phyloP scores from a whole-genome alignment of 2,888 invertebrate species.

The Hydriomena furcata region DNA sequence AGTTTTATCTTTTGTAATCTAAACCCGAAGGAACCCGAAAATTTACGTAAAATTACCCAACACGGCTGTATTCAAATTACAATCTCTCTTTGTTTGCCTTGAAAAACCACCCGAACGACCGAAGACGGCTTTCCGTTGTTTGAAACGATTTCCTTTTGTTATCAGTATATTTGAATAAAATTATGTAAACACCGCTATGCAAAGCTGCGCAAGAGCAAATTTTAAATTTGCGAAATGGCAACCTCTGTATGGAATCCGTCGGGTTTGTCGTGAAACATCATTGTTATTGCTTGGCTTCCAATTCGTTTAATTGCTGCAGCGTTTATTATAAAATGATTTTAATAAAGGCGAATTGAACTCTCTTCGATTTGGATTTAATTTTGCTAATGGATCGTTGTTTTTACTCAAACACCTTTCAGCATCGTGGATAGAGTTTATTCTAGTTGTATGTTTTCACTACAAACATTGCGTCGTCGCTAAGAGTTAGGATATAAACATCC shows the following conservation, averaged over 20 bases:
- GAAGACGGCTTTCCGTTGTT: slow-evolving; percentile 20
- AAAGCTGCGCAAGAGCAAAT: slow-evolving; percentile 42
- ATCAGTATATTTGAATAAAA: slow-evolving; percentile 42
- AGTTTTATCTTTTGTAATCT: slow-evolving; percentile 25
- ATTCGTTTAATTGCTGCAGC: slow-evolving; percentile 26
- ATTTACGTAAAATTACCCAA: slow-evolving; percentile 14
- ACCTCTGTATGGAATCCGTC: slow-evolving; percentile 25
- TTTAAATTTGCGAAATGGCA: slow-evolving; percentile 39
- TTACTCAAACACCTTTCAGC: slow-evolving; percentile 46
- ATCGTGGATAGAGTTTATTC: slow-evolving; percentile 52
- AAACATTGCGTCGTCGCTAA: slow-evolving; percentile 56
- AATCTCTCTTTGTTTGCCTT: slow-evolving; percentile 23
- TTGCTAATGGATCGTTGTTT: slow-evolving; percentile 54
- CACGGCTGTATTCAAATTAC: slow-evolving; percentile 20
- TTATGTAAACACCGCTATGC: slow-evolving; percentile 41
- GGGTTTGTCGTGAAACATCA: slow-evolving; percentile 31
- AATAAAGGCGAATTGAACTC: slow-evolving; percentile 27
- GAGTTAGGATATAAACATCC: slow-evolving; percentile 67
- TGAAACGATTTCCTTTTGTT: slow-evolving; percentile 23
- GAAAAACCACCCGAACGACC: slow-evolving; percentile 18
- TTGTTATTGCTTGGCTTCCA: slow-evolving; percentile 27
- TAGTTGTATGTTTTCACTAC: slow-evolving; percentile 64
- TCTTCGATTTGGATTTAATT: slow-evolving; percentile 38
- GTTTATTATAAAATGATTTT: slow-evolving; percentile 23
- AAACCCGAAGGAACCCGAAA: slow-evolving; percentile 8